Evolutionary conservation across 2,113 vertebrate species (phyloP).

Genomic region (Calyptommatus sinebrachiatus): DNA sequence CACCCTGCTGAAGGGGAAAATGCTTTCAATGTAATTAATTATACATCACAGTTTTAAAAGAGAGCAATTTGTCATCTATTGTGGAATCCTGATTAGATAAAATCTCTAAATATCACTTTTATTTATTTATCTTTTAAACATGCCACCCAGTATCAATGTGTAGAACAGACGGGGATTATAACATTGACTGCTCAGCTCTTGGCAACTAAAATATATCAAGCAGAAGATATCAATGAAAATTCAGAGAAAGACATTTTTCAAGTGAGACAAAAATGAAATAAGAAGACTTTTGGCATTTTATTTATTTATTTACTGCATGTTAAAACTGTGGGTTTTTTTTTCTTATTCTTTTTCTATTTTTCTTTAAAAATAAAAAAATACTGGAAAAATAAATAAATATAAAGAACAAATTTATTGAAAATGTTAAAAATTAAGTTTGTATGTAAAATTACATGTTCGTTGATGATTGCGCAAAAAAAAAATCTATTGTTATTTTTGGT

Average conservation of each 20-base stretch:
- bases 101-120: constrained; percentile 47
- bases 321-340: neutral
- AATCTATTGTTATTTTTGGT: neutral
- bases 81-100: constrained; percentile 52
- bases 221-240: neutral
- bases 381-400: too few relatives aligned
- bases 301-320: neutral
- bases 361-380: neutral
- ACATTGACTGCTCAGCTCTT: neutral
- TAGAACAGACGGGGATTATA: constrained; percentile 8
- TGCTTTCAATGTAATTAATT: constrained; percentile 41
- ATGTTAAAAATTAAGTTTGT: too few relatives aligned
- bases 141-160: constrained; percentile 21
- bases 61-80: constrained; percentile 52
- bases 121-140: constrained; percentile 53
- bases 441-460: too few relatives aligned
- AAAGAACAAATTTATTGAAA: too few relatives aligned
- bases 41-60: constrained; percentile 23
- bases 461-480: neutral
- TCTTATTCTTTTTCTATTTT: neutral
- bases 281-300: neutral
- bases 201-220: neutral
- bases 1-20: constrained; percentile 27
- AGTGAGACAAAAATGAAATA: neutral
- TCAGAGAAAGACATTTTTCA: neutral